Conservation (phyloP, 2,797 vertebrate species). For the Chrysocyon brachyurus region DNA sequence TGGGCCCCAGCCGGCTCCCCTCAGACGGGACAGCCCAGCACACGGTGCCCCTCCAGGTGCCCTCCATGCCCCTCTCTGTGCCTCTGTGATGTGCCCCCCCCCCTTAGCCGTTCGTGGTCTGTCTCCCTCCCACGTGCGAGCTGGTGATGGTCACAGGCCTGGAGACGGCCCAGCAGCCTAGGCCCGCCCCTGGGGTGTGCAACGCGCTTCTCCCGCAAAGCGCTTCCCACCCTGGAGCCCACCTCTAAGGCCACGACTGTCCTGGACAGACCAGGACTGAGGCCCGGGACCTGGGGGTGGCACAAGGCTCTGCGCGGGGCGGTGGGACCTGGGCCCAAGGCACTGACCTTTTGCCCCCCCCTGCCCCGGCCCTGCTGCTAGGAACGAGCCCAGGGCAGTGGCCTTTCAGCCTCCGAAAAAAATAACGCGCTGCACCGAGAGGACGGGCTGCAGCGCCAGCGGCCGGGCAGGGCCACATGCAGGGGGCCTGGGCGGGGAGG, state of each 20-base stretch:
- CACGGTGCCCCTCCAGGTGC: not conserved
- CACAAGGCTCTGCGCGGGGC: no score
- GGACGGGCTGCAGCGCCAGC: no score
- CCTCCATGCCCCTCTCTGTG: not conserved
- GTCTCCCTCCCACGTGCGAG: not conserved
- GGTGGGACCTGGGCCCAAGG: no score
- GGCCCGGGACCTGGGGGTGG: not conserved
- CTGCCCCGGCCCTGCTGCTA: no score
- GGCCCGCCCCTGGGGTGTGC: not conserved
- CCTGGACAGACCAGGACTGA: not conserved
- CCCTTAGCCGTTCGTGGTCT: not conserved
- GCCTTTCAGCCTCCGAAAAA: no score
- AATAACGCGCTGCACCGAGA: no score
- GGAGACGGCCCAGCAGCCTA: not conserved
- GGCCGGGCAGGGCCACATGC: not conserved
- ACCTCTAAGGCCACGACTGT: not conserved
- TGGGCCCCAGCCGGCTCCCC: no score
- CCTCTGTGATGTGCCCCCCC: not conserved
- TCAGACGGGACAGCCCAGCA: not conserved
- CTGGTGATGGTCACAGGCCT: not conserved
- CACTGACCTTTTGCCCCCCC: no score
- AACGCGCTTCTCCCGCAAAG: not conserved
- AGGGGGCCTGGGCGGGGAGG: fast-evolving
- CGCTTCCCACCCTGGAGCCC: not conserved
- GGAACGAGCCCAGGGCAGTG: no score